Evolutionary conservation across 2,888 invertebrate genomes (phyloP).

Genomic region (Leptinotarsa tumamoca): DNA sequence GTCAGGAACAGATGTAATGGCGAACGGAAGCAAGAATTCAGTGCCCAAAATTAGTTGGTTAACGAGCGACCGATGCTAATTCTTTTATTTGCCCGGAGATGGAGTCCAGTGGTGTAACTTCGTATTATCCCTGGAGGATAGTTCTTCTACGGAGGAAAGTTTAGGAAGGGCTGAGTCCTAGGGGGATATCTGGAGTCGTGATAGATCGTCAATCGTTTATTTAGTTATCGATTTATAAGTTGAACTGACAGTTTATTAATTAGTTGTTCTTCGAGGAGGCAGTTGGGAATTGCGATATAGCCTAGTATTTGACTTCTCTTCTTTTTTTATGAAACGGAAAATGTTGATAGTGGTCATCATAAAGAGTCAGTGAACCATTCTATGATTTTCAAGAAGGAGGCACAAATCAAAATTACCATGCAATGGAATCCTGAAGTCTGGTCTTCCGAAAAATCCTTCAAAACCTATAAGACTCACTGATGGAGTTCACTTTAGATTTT

Average conservation of each 20-base stretch:
- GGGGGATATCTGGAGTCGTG: conserved; percentile 32
- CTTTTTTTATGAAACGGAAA: not conserved
- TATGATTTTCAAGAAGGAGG: too few relatives aligned
- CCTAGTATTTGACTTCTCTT: not conserved
- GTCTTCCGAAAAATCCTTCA: too few relatives aligned
- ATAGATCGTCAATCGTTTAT: conserved; percentile 34
- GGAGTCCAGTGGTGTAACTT: conserved; percentile 25
- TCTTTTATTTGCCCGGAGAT: conserved; percentile 8
- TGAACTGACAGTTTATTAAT: conserved; percentile 38
- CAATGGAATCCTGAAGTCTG: too few relatives aligned
- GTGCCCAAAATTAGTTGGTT: conserved; percentile 14
- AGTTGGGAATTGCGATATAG: not conserved
- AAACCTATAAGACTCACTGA: too few relatives aligned
- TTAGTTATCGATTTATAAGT: conserved; percentile 34
- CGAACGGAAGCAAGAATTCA: conserved; percentile 23
- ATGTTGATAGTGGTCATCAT: not conserved
- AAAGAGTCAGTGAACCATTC: too few relatives aligned
- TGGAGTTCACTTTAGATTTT: too few relatives aligned
- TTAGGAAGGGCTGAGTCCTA: conserved; percentile 31
- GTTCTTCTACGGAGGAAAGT: conserved; percentile 32
- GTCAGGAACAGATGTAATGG: conserved; percentile 47
- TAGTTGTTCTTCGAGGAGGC: conserved; percentile 23
- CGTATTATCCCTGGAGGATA: conserved; percentile 11
- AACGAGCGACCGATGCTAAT: conserved; percentile 20
- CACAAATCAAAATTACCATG: too few relatives aligned